Percentiles rank a stretch among this genome's conserved stretches.
Evolutionary conservation across 2,888 invertebrate species (phyloP).

Genomic region (Uloborus plumipes): DNA sequence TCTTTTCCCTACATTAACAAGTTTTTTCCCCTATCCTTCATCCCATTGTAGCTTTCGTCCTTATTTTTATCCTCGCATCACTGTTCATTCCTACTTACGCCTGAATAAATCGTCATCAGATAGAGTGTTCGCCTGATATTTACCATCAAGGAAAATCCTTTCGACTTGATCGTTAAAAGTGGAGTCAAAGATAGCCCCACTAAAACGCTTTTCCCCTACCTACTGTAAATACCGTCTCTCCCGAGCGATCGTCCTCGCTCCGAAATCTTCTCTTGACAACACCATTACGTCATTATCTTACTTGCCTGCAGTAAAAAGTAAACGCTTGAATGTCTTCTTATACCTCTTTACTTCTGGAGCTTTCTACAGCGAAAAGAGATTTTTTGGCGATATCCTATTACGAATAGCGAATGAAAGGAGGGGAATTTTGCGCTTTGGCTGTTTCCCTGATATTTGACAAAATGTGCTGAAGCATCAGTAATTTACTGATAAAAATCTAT

Average conservation of each 20-base stretch:
- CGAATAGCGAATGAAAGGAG: slow-evolving; percentile 3
- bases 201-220: not conserved
- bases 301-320: not conserved
- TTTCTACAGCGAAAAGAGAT: not conserved
- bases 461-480: not conserved
- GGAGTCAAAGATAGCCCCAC: not conserved
- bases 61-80: no score
- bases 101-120: no score
- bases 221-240: not conserved
- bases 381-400: slow-evolving; percentile 2
- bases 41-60: no score
- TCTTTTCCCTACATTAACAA: no score
- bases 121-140: no score
- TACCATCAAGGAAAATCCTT: no score
- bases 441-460: not conserved
- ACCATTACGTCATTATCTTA: slow-evolving; percentile 5
- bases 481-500: not conserved
- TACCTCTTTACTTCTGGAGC: not conserved
- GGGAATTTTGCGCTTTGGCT: slow-evolving; percentile 3
- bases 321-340: slow-evolving; percentile 3
- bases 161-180: not conserved
- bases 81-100: no score
- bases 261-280: not conserved
- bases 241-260: not conserved
- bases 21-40: no score